These are phyloP conservation scores for Mycteria americana DNA, from an alignment of 2,797 vertebrate species.

Conservation along the genomic window DNA sequence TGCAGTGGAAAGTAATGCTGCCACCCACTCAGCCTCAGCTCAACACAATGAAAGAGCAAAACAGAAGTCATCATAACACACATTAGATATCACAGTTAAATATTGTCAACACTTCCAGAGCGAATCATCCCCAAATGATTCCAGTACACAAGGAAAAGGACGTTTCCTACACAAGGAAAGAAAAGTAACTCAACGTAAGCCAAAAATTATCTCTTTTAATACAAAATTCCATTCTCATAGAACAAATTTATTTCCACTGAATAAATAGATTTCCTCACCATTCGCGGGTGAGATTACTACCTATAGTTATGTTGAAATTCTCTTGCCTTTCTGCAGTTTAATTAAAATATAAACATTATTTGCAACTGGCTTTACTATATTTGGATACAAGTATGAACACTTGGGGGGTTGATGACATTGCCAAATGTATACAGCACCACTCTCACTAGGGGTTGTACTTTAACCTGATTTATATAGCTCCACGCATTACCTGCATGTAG, in stretches of 20 bases:
- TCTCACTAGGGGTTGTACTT: slow-evolving; percentile 59
- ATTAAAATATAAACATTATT: slow-evolving; percentile 72
- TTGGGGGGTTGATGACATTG: slow-evolving; percentile 5
- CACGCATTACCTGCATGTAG: neutral
- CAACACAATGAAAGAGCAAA: slow-evolving; percentile 9
- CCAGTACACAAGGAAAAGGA: slow-evolving; percentile 22
- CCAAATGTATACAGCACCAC: slow-evolving; percentile 63
- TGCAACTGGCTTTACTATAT: slow-evolving; percentile 61
- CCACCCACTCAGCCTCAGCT: slow-evolving; percentile 22
- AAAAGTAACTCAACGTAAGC: slow-evolving; percentile 60
- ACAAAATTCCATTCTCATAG: slow-evolving; percentile 73
- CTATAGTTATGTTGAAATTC: slow-evolving; percentile 46
- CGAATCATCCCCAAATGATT: slow-evolving; percentile 6
- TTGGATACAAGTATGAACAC: slow-evolving; percentile 57
- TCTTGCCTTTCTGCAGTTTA: slow-evolving; percentile 57
- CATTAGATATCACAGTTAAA: slow-evolving; percentile 8
- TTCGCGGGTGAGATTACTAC: slow-evolving; percentile 23
- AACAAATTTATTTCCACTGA: slow-evolving; percentile 73
- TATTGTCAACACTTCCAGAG: slow-evolving; percentile 9
- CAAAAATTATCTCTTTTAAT: slow-evolving; percentile 71
- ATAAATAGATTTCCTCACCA: slow-evolving; percentile 68
- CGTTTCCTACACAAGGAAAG: slow-evolving; percentile 37
- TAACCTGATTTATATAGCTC: slow-evolving; percentile 53
- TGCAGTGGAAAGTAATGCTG: slow-evolving; percentile 26
- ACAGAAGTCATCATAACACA: neutral